Conservation (phyloP, 2,888 invertebrate species). For the Drosophila peninsularis region DNA sequence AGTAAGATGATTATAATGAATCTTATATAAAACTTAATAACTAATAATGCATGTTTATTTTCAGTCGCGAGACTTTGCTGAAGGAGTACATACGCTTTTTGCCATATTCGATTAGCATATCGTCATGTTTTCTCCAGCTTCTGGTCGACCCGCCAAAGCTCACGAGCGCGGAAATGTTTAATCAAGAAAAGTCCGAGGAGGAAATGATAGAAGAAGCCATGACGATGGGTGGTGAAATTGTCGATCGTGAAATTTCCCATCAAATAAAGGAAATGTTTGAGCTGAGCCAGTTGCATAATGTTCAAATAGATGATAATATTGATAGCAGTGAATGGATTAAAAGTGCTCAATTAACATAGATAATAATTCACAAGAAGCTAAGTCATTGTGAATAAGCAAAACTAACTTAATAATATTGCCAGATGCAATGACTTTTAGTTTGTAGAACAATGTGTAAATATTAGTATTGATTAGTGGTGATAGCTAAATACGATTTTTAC, state of each 20-base stretch:
- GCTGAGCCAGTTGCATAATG: constrained; percentile 61
- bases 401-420: background rate
- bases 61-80: constrained; percentile 73
- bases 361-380: background rate
- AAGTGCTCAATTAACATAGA: constrained; percentile 7
- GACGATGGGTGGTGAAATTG: constrained; percentile 79
- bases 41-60: constrained; percentile 11
- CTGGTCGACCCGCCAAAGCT: constrained; percentile 67
- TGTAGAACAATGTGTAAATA: background rate
- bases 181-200: constrained; percentile 26
- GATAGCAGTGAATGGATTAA: constrained; percentile 33
- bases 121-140: constrained; percentile 70
- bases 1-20: constrained; percentile 45
- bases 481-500: background rate
- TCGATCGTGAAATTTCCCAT: constrained; percentile 80
- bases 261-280: constrained; percentile 81
- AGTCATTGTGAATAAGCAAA: constrained; percentile 10
- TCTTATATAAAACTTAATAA: background rate
- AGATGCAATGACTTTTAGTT: background rate
- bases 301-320: constrained; percentile 70
- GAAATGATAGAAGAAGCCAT: constrained; percentile 51
- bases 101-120: constrained; percentile 73
- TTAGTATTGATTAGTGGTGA: background rate
- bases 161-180: constrained; percentile 59
- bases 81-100: constrained; percentile 81